Base-by-base conservation (phyloP, 2,113 vertebrate genomes). In the Channa maculata region DNA sequence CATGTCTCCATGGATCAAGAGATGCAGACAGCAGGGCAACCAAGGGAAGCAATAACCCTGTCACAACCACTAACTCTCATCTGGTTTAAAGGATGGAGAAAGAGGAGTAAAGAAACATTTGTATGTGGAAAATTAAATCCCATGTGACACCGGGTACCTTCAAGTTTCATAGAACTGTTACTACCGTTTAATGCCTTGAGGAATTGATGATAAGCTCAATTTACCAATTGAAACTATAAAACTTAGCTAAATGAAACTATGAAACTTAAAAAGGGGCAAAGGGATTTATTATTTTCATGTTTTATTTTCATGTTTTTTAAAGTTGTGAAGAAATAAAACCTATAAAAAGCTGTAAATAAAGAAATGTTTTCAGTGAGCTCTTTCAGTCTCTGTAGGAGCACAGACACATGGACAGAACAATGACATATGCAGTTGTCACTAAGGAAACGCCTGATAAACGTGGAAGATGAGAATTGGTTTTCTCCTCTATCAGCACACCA, bases 51-150 rank as follows among this genome's bases (percentile, higher is more conserved):
- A 82, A 78, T 15, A 75, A 61, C 73, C 62, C 84, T 85, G 90
- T 92, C 91, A 88, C 60, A 82, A 82, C 41, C 58, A 51, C 71
- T 84, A n/a, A 76, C 65, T 39, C 62, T 80, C 79, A 64, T 55
- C 50, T 49, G 2, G 44, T 24, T 60, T 41, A 46, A 52, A 65
- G 39, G 24, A 41, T 2, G 15, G 51, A 38, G 64, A 36, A 34
- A 39, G 44, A 41, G 12, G 9, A 10, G 14, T 6, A 13, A n/a
- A 5, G 8, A 11, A 50, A 61, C 45, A 45, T 6, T 54, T 38
- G 37, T 3, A 33, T 1, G 4, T 45, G 24, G 15, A 59, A 54
- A 55, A 43, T 54, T 1, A 45, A 84, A 77, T 79, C 41, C 48
- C 39, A 9, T 48, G 58, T 71, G 63, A 78, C 12, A 49, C 44